Conservation (phyloP, 35 echinoderm and acorn worm genomes). For the Apostichopus japonicus region DNA sequence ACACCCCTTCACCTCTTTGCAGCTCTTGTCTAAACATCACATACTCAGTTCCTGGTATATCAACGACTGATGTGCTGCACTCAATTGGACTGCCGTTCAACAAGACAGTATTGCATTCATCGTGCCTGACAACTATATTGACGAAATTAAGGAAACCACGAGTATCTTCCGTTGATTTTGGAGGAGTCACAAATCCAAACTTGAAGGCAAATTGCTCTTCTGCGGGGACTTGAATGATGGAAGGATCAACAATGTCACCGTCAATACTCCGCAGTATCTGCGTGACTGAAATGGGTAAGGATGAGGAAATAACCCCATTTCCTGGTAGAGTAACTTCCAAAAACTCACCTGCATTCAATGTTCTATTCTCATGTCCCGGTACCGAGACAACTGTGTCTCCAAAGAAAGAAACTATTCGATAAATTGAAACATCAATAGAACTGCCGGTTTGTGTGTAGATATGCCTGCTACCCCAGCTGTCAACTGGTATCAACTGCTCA, state of each 20-base stretch:
- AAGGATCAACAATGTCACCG: constrained; percentile 44
- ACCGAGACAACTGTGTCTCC: constrained; percentile 60
- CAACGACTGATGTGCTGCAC: not conserved
- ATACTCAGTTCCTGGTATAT: constrained; percentile 33
- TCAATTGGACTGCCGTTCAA: constrained; percentile 6
- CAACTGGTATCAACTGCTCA: constrained; percentile 61
- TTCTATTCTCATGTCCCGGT: not conserved
- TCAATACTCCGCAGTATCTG: constrained; percentile 33
- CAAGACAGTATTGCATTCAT: constrained; percentile 31
- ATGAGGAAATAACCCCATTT: constrained; percentile 49
- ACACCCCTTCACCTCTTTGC: constrained; percentile 59
- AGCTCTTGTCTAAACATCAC: not conserved
- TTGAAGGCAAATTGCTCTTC: constrained; percentile 60
- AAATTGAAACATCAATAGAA: constrained; percentile 6
- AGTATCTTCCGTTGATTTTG: constrained; percentile 41
- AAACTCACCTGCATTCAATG: constrained; percentile 53
- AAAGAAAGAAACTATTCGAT: constrained; percentile 53
- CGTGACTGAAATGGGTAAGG: constrained; percentile 41
- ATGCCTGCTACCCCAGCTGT: constrained; percentile 64
- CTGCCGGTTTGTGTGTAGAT: constrained; percentile 49
- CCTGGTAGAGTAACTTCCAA: constrained; percentile 40
- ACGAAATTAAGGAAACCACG: constrained; percentile 64
- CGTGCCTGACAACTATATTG: constrained; percentile 53
- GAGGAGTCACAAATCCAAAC: constrained; percentile 75
- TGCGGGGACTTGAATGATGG: constrained; percentile 61